Percentiles rank a stretch among this genome's conserved stretches.
Conservation (phyloP, 2,797 vertebrate species). For the Lepilemur ruficaudatus region DNA sequence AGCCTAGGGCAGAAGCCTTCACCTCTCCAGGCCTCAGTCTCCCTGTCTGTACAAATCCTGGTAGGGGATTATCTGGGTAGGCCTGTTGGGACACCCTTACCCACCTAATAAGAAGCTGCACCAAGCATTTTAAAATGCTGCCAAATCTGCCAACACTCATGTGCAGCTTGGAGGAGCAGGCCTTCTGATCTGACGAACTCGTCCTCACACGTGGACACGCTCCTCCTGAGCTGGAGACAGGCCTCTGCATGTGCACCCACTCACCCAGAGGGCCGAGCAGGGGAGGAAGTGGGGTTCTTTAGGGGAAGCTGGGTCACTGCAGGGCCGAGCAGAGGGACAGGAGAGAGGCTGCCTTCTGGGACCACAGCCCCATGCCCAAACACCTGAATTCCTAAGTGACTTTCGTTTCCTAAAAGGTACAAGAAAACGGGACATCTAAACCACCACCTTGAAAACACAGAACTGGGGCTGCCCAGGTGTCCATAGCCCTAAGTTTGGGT, state of each 20-base stretch:
- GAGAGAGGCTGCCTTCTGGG: neutral
- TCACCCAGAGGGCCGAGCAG: neutral
- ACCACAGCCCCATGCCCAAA: neutral
- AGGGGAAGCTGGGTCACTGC: neutral
- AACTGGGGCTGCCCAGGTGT: neutral
- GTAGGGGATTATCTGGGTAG: too few species aligned
- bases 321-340: neutral
- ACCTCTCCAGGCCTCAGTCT: neutral
- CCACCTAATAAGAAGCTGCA: neutral
- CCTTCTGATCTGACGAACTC: neutral
- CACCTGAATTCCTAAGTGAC: neutral
- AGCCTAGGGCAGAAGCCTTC: too few species aligned
- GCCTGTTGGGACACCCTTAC: neutral
- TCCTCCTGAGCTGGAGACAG: neutral
- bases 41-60: neutral
- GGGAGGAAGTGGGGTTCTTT: neutral
- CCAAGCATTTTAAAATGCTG: neutral
- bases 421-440: neutral
- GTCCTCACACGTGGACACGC: rapidly evolving
- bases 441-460: neutral
- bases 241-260: neutral
- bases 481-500: neutral
- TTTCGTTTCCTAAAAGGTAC: neutral
- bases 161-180: neutral
- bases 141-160: neutral